Evolutionary conservation across 2,113 vertebrate genomes (phyloP), one percentile per base, ranked within the genome.

Genomic region (Microcebus lehilahytsara): DNA sequence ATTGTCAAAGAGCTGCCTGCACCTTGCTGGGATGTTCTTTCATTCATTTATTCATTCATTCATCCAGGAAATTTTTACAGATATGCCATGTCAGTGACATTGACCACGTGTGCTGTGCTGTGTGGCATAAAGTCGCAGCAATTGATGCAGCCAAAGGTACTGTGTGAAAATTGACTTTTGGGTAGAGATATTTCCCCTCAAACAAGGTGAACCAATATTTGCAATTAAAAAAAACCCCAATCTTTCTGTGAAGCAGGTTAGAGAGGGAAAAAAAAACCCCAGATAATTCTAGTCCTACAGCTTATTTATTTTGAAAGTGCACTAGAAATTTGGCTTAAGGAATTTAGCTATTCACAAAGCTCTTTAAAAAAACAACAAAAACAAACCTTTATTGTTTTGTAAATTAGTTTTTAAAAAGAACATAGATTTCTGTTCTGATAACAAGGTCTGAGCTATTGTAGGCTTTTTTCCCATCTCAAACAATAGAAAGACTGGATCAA

Each of bases 11-110:
- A 93, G 71, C 97, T 92, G 86, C 0, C 19, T 83, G 92, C 0
- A 4, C 46, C 80, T 88, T 83, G 67, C 96, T 64, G 20, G 89
- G 86, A 72, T 85, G 40, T 89, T 89, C 96, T 93, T 94, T 91
- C 89, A 49, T 94, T 97, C 91, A 93, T 93, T 93, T 94, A 96
- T 95, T 97, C 96, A 98, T 93, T 97, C 97, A 95, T 97, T 97
- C 96, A 97, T 89, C 96, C 96, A 97, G 62, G 91, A 97, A 58
- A 96, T 95, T 72, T 75, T 97, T 89, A 91, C 85, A 91, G 93
- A 94, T 95, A 62, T 84, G 96, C 78, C 80, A 25, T 91, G 89
- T 95, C 93, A 95, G 89, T 97, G 96, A 95, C 93, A 97, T 40
- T 96, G 96, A 58, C 93, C 86, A 86, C 93, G 67, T 91, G 91